A percentile compares a stretch with the other conserved stretches of the same genome.
Conservation (phyloP, 30 jellyfish, hydroid and myxozoan species). For the Hydractinia echinata region DNA sequence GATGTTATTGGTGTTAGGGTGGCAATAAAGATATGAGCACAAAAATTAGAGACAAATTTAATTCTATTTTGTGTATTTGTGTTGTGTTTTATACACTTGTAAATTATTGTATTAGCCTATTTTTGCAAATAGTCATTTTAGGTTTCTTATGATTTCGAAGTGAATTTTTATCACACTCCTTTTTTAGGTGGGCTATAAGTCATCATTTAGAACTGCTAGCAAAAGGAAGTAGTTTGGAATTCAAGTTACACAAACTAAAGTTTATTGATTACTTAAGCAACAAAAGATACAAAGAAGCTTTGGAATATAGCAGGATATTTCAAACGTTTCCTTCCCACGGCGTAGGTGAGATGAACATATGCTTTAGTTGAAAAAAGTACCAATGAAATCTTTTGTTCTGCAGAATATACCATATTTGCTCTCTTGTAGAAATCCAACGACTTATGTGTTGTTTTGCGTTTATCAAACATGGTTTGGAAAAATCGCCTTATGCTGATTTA, state of each 20-base stretch:
- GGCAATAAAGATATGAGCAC: no score
- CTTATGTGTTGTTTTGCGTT: slow-evolving; percentile 97
- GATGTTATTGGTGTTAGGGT: no score
- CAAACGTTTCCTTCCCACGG: slow-evolving; percentile 31
- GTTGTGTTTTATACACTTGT: no score
- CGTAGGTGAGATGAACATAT: no score
- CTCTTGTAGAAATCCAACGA: slow-evolving; percentile 69
- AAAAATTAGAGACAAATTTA: no score
- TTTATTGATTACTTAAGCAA: slow-evolving; percentile 55
- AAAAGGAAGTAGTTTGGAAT: slow-evolving; percentile 73
- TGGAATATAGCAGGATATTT: slow-evolving; percentile 72
- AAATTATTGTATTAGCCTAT: no score
- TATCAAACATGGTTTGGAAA: slow-evolving; percentile 60
- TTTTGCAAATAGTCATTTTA: no score
- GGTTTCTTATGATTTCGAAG: neutral
- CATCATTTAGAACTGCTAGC: slow-evolving; percentile 74
- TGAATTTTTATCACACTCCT: neutral
- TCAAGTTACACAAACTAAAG: slow-evolving; percentile 83
- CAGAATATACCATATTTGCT: no score
- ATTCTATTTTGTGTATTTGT: no score
- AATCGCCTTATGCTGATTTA: slow-evolving; percentile 85
- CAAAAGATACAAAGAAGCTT: slow-evolving; percentile 66
- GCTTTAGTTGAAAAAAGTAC: no score
- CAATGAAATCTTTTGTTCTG: no score
- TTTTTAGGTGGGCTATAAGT: slow-evolving; percentile 78